Evolutionary conservation across 2,888 invertebrate species (phyloP).

Genomic region (Tyria jacobaeae): DNA sequence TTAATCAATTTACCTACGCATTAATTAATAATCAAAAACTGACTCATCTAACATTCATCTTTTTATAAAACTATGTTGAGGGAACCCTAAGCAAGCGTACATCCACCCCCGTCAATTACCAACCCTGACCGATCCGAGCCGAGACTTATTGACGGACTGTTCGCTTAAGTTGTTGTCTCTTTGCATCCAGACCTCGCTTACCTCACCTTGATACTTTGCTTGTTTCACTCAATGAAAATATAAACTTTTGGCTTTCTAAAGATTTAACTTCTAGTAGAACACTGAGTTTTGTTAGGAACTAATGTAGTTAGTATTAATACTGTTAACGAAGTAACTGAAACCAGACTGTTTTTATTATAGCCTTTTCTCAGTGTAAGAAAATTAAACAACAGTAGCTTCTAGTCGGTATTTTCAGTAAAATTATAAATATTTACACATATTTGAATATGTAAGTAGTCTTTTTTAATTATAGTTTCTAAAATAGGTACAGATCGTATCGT

Average conservation of each 20-base stretch:
- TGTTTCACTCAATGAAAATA: constrained; percentile 33
- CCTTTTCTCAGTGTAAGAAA: not conserved
- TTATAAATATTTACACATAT: not conserved
- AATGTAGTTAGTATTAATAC: constrained; percentile 14
- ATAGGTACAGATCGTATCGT: too few species aligned
- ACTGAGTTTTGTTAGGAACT: constrained; percentile 8
- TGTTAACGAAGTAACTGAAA: constrained; percentile 15
- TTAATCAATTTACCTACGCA: not conserved
- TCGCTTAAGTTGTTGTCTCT: constrained; percentile 68
- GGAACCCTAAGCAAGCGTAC: constrained; percentile 65
- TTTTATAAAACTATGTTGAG: constrained; percentile 24
- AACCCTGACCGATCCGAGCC: constrained; percentile 82
- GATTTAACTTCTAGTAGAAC: constrained; percentile 13
- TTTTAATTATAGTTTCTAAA: not conserved
- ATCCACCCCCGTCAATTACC: constrained; percentile 83
- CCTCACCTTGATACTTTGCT: constrained; percentile 36
- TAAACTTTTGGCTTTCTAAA: constrained; percentile 17
- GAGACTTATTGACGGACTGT: constrained; percentile 85
- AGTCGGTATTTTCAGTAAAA: not conserved
- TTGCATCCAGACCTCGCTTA: constrained; percentile 56
- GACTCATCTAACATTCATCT: not conserved
- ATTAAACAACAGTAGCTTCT: not conserved
- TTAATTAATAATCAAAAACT: not conserved
- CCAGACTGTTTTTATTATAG: not conserved
- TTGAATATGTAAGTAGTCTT: too few species aligned